These are phyloP conservation scores for Pseudolaguvia tuberculata DNA, from an alignment of 2,113 vertebrate genomes.

Conservation along the genomic window DNA sequence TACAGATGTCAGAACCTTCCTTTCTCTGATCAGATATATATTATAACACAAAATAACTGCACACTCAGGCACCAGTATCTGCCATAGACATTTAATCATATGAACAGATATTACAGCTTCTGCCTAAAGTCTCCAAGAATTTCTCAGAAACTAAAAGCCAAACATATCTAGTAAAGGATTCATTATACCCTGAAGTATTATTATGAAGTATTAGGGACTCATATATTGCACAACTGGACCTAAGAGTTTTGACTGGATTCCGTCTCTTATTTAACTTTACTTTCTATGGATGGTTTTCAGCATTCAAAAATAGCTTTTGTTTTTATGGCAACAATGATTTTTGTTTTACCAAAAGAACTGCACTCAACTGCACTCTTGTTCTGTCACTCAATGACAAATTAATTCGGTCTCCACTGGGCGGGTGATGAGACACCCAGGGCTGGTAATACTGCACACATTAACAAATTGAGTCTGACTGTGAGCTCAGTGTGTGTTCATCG, in stretches of 20 bases:
- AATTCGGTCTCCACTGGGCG: constrained; percentile 32
- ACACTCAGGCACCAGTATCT: constrained; percentile 53
- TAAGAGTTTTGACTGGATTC: not conserved
- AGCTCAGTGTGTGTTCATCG: constrained; percentile 25
- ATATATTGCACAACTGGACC: not conserved
- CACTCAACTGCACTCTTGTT: constrained; percentile 18
- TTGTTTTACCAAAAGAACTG: not conserved
- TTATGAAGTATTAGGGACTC: not conserved
- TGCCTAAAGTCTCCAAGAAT: constrained; percentile 40
- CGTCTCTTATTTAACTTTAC: too few relatives aligned
- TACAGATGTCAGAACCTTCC: constrained; percentile 13
- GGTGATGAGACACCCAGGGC: constrained; percentile 25
- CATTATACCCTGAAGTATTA: too few relatives aligned
- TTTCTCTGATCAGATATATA: constrained; percentile 32
- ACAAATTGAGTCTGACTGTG: constrained; percentile 51
- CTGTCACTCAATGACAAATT: constrained; percentile 38
- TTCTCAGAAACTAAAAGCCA: constrained; percentile 35
- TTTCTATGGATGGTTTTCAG: too few relatives aligned
- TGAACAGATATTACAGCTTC: constrained; percentile 65
- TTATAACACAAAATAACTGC: constrained; percentile 34
- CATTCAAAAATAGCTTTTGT: not conserved
- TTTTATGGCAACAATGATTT: not conserved
- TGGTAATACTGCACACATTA: constrained; percentile 25
- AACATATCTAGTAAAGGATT: not conserved
- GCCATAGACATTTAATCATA: constrained; percentile 55